Evolutionary conservation across 2,797 vertebrate genomes (phyloP).

Genomic region (Monodelphis domestica): DNA sequence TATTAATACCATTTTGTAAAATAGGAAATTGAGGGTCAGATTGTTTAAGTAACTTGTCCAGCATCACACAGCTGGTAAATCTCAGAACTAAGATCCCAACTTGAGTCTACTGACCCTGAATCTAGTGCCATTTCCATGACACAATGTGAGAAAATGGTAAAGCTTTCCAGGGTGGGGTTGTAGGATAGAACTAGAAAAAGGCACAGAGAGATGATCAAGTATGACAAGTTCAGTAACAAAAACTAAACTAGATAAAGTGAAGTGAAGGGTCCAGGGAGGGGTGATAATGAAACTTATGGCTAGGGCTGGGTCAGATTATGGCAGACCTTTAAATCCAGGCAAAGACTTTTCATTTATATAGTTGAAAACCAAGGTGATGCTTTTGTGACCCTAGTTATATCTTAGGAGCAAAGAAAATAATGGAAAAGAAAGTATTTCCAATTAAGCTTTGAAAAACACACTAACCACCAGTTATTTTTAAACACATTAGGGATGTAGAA

Average conservation of each 20-base stretch:
- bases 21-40: background rate
- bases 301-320: background rate
- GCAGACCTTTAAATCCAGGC: background rate
- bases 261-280: background rate
- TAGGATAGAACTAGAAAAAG: background rate
- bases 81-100: background rate
- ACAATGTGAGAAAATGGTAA: background rate
- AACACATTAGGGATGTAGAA: background rate
- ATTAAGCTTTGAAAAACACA: background rate
- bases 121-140: background rate
- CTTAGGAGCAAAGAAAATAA: background rate
- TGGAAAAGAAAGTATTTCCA: background rate
- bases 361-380: background rate
- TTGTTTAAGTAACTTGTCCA: background rate
- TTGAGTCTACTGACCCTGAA: background rate
- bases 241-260: background rate
- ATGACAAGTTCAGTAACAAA: background rate
- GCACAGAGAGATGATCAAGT: background rate
- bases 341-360: background rate
- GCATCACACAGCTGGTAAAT: background rate
- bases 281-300: background rate
- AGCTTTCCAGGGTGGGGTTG: background rate
- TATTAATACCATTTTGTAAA: background rate
- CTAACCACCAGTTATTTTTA: background rate
- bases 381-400: background rate